Evolutionary conservation across 1,140 invertebrate genomes (phyloP).

Genomic region (Drosophila sproati): DNA sequence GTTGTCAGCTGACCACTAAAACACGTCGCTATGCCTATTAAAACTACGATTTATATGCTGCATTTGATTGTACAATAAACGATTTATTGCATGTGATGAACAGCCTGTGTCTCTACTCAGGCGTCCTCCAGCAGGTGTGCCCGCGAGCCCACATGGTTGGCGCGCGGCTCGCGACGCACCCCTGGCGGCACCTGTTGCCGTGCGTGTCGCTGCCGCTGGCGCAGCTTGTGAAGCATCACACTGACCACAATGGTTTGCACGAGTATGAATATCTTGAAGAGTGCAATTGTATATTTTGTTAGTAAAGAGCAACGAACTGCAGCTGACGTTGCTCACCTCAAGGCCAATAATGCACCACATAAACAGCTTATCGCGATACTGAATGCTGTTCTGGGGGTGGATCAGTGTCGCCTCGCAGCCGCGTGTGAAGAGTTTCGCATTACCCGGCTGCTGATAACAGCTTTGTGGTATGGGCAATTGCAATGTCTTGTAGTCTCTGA

Average conservation of each 20-base stretch:
- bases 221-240: constrained; percentile 59
- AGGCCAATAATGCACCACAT: constrained; percentile 75
- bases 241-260: constrained; percentile 61
- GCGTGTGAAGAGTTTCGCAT: constrained; percentile 49
- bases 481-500: constrained; percentile 65
- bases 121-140: constrained; percentile 57
- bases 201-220: constrained; percentile 41
- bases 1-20: constrained; percentile 76
- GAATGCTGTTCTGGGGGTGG: constrained; percentile 46
- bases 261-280: constrained; percentile 59
- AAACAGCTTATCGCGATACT: constrained; percentile 68
- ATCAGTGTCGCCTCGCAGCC: constrained; percentile 59
- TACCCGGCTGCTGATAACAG: constrained; percentile 64
- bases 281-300: constrained; percentile 2
- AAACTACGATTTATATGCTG: constrained; percentile 41
- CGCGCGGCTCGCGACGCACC: constrained; percentile 61
- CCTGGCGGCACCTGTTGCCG: constrained; percentile 64
- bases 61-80: constrained; percentile 64
- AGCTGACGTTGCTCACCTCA: constrained; percentile 59
- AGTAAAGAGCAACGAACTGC: constrained; percentile 23
- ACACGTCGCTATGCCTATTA: constrained; percentile 70
- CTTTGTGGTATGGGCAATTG: constrained; percentile 65
- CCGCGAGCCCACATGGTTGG: constrained; percentile 63
- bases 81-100: constrained; percentile 25
- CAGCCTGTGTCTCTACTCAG: constrained; percentile 16